These are phyloP conservation scores for Bufo gargarizans DNA, from an alignment of 2,113 vertebrate species.

Conservation along the genomic window DNA sequence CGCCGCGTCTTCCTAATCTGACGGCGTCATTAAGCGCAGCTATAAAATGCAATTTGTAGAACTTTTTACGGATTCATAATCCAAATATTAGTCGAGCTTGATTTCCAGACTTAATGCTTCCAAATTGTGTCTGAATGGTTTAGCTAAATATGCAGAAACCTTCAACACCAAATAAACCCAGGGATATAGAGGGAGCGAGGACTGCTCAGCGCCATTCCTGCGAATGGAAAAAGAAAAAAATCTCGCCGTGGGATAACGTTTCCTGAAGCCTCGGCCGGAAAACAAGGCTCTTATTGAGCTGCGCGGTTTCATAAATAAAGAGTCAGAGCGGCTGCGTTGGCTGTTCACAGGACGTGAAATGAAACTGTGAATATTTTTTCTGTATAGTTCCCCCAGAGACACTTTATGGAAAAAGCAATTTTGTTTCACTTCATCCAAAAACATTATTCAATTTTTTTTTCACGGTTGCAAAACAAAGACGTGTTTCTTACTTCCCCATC, in stretches of 20 bases:
- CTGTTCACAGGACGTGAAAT: constrained; percentile 14
- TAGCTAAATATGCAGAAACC: constrained; percentile 49
- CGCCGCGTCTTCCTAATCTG: constrained; percentile 7
- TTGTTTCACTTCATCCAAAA: constrained; percentile 22
- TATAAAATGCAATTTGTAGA: constrained; percentile 48
- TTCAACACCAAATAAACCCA: constrained; percentile 45
- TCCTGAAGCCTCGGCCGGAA: constrained; percentile 29
- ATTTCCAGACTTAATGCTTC: constrained; percentile 51
- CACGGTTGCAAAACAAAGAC: constrained; percentile 26
- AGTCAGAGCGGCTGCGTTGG: not conserved
- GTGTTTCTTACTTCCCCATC: constrained; percentile 38
- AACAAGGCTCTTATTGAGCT: constrained; percentile 46
- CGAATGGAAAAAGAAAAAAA: constrained; percentile 51
- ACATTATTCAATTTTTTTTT: not conserved
- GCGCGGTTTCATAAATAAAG: constrained; percentile 32
- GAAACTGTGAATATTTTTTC: constrained; percentile 35
- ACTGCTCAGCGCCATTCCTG: not conserved
- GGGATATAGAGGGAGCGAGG: constrained; percentile 10
- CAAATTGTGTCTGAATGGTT: constrained; percentile 50
- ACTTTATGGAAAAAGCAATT: constrained; percentile 51
- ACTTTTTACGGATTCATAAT: constrained; percentile 24
- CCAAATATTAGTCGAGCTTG: constrained; percentile 42
- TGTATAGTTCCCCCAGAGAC: constrained; percentile 25
- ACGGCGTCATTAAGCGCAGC: constrained; percentile 15
- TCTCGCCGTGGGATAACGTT: constrained; percentile 30